Evolutionary conservation across 2,113 vertebrate genomes (phyloP), one percentile per base, ranked within the genome.

Genomic region (Engystomops pustulosus): DNA sequence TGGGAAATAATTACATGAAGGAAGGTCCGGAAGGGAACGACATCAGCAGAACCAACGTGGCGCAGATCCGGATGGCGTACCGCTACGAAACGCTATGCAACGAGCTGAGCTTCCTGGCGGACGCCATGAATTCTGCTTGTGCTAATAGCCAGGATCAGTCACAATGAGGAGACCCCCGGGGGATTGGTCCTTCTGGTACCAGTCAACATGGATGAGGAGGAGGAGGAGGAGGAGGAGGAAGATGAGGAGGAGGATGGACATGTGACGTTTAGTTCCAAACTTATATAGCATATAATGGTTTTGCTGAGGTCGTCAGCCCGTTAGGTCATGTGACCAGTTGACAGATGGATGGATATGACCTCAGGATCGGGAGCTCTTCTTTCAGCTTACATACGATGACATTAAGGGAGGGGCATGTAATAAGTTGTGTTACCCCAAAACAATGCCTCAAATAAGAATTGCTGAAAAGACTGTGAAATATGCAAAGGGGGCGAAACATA

Each of bases 51-150:
- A 98, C 98, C 55, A 99, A 99, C 0, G 98, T 99, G 69, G 96
- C 98, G 2, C 97, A 99, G 87, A 99, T 99, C 90, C 96, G 98
- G 62, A 94, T 99, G 95, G 94, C 97, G 36, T 99, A 95, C 92
- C 95, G 98, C 67, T 90, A 97, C 0, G 98, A 99, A 91, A 98
- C 95, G 0, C 89, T 98, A 81, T 95, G 97, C 89, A 98, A 99
- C 10, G 98, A 99, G 90, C 96, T 99, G 80, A 97, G 96, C 80
- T 97, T 99, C 89, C 91, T 99, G 34, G 94, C 96, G 65, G 96
- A 98, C 1, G 97, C 95, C 2, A 92, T 97, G 89, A 97, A 97
- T 88, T 90, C 94, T 0, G 94, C 95, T n/a, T n/a, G n/a, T 45
- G 89, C 87, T 9, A 86, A 89, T 51, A 85, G 86, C 4, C 88